Conservation (phyloP, 1,140 invertebrate species). For the Metopolophium dirhodum region DNA sequence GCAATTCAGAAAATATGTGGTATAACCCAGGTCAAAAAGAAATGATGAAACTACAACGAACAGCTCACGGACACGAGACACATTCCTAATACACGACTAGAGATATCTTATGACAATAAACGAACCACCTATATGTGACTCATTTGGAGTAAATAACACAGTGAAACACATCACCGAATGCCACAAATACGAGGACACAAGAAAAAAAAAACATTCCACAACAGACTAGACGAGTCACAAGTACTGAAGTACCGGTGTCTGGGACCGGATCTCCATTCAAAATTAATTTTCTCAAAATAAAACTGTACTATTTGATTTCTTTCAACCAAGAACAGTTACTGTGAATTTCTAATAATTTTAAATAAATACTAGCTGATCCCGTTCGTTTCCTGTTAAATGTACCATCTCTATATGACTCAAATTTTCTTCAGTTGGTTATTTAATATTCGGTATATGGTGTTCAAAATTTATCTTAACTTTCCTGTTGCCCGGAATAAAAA, state of each 20-base stretch:
- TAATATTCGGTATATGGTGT: too few relatives aligned
- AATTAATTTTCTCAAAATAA: not conserved
- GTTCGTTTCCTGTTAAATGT: too few relatives aligned
- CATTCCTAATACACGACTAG: not conserved
- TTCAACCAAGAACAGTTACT: too few relatives aligned
- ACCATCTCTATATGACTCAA: too few relatives aligned
- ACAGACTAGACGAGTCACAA: not conserved
- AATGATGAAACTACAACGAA: not conserved
- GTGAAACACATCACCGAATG: not conserved
- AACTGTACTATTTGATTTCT: not conserved
- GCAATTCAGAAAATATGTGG: not conserved
- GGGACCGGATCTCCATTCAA: not conserved
- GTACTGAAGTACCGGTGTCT: not conserved
- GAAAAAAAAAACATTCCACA: not conserved
- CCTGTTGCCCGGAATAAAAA: too few relatives aligned
- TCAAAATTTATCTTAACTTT: too few relatives aligned
- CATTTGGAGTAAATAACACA: not conserved
- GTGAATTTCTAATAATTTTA: too few relatives aligned
- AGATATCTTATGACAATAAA: not conserved
- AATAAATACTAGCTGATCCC: too few relatives aligned
- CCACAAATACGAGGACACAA: not conserved
- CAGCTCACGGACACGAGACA: not conserved
- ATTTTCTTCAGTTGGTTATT: too few relatives aligned
- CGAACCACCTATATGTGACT: not conserved
- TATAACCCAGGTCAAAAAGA: not conserved